Conservation (phyloP, 2,113 vertebrate species). For the rabbit (Oryctolagus cuniculus) region DNA sequence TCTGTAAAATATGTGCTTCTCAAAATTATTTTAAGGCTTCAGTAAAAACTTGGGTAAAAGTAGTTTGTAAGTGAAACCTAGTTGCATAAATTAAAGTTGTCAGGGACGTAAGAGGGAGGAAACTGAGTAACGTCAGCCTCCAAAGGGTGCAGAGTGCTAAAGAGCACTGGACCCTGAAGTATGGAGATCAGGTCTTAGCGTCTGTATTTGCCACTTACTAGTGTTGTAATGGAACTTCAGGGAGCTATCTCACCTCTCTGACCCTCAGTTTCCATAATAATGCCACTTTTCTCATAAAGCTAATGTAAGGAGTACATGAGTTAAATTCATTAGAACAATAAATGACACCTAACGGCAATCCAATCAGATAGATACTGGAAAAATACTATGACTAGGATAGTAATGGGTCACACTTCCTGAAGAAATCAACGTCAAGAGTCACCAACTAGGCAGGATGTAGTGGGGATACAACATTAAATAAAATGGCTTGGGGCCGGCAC, state of each 20-base stretch:
- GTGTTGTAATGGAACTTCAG: neutral
- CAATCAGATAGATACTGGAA: neutral
- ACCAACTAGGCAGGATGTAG: neutral
- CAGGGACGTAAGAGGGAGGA: neutral
- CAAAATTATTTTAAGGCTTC: neutral
- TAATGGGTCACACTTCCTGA: neutral
- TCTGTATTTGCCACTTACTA: neutral
- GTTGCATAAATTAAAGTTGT: neutral
- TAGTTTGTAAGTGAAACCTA: neutral
- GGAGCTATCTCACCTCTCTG: neutral
- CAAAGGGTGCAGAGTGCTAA: neutral
- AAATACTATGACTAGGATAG: neutral
- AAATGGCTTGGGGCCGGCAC: too few relatives aligned
- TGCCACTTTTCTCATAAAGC: neutral
- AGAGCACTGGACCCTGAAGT: neutral
- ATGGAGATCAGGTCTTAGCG: neutral
- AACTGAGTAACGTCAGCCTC: neutral
- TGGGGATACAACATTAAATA: neutral
- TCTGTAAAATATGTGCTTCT: neutral
- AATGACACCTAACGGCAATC: neutral
- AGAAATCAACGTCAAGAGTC: neutral
- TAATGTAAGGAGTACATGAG: neutral
- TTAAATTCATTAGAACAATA: constrained; percentile 11
- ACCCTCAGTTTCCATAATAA: neutral
- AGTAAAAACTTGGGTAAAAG: neutral